Percentiles rank a stretch among this genome's conserved stretches.
These are phyloP conservation scores for Dasysyrphus albostriatus DNA, from an alignment of 2,888 invertebrate genomes.

Conservation along the genomic window DNA sequence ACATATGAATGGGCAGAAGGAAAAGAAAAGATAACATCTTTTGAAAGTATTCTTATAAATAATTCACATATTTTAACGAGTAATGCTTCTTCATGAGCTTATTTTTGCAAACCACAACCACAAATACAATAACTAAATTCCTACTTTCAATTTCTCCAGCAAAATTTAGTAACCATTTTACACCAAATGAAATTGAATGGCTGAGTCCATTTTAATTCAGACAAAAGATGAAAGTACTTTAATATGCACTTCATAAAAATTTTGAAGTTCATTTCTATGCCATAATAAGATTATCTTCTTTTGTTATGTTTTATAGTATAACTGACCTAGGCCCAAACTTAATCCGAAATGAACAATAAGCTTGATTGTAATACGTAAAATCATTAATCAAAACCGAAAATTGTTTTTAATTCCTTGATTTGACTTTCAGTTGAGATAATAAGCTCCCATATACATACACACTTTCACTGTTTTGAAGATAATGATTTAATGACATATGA, in stretches of 20 bases:
- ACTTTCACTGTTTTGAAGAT: constrained; percentile 54
- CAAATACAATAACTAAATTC: too few relatives aligned
- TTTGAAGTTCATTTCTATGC: constrained; percentile 1
- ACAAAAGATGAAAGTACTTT: constrained; percentile 5
- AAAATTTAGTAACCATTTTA: too few relatives aligned
- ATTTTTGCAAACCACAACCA: too few relatives aligned
- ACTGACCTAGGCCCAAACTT: constrained; percentile 28
- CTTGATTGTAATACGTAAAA: constrained; percentile 32
- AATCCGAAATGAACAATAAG: neutral
- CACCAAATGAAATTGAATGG: too few relatives aligned
- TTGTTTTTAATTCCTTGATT: constrained; percentile 48
- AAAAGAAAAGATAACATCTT: too few relatives aligned
- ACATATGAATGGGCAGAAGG: too few relatives aligned
- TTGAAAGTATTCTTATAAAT: too few relatives aligned
- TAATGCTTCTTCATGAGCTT: too few relatives aligned
- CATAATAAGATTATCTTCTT: constrained; percentile 22
- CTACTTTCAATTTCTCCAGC: too few relatives aligned
- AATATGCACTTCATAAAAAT: neutral
- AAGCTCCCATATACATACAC: constrained; percentile 49
- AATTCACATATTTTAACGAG: too few relatives aligned
- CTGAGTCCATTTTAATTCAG: too few relatives aligned
- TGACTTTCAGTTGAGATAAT: constrained; percentile 33
- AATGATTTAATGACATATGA: neutral
- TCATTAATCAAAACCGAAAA: constrained; percentile 47
- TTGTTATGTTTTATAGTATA: constrained; percentile 19